Base-by-base conservation (phyloP, 2,113 vertebrate species). In the Sylvilagus bachmani region DNA sequence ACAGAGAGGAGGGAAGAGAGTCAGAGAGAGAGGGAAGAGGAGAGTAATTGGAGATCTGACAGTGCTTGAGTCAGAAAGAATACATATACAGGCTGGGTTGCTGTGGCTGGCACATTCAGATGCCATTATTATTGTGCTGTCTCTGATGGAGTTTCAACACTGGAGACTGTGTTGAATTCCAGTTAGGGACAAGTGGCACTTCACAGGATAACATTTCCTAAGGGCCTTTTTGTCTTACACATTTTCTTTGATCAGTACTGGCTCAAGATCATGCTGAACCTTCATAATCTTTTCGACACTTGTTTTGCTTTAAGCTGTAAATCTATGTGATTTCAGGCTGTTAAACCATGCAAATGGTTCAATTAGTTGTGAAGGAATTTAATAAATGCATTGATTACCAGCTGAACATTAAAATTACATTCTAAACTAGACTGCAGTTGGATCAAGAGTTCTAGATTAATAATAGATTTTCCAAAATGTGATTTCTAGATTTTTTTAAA, bases 221-320 rank as follows among this genome's bases (percentile, higher is more conserved):
- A 96, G 97, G 97, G 97, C 92, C 95, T 98, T 93, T 93, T 95
- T 94, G 93, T 98, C 74, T 92, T 70, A 64, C n/a, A 94, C 90
- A 87, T 93, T 94, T 96, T 85, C 95, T 98, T 98, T 98, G 97
- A 98, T 98, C 95, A 95, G 79, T 88, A 71, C 19, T 92, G 90
- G 61, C 78, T 97, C 85, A 97, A 95, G 83, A 96, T 88, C 82
- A 97, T 92, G 82, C 44, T 93, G 90, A 97, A 96, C 81, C 73
- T 94, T 92, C 81, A 97, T 88, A 90, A 96, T 94, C 94, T 97
- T 93, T 92, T 95, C 61, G 96, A 86, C 90, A 92, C 78, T 96
- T 96, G 58, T 92, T 95, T 90, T 89, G 14, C 62, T 90, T 94
- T 95, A 96, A 96, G 92, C 90, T 93, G 69, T 96, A 92, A 95